Base-by-base conservation (phyloP, 2,888 invertebrate species). In the Philaethria dido region DNA sequence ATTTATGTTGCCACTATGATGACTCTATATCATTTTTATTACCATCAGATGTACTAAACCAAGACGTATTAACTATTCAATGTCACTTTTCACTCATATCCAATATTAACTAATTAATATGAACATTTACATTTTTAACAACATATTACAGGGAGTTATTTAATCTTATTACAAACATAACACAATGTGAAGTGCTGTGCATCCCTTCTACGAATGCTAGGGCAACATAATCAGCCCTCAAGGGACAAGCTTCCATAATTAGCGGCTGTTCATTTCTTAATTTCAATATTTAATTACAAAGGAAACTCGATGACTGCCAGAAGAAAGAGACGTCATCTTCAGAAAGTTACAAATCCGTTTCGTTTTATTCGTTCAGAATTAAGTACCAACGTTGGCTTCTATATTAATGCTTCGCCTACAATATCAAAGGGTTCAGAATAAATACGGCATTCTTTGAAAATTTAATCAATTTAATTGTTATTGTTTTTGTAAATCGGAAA, bases 211-310 rank as follows among this genome's bases (percentile, higher is more conserved):
- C 85, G 83, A 82, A 79, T 88, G 87, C 80, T 83, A 82, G 88
- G 87, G 86, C 84, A 84, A 85, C 85, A 82, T 86, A 89, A 91
- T 89, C 88, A 89, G 87, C 88, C 93, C 93, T 78, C 89, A 75
- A 90, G 93, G 92, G 93, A 93, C 93, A 91, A 88, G 87, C 92
- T 88, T 90, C 84, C 85, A 89, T 93, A 93, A 93, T 93, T 93
- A 93, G 92, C 89, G 92, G 89, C 92, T 93, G 93, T 92, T 93
- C 92, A 93, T 93, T 93, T 93, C 93, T 93, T 93, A 93, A 93
- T 93, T 93, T 93, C 92, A 93, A 93, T 93, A 93, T 93, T 93
- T 93, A 93, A 93, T 93, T 93, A 93, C 92, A 91, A 92, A 92
- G 92, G 92, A 92, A 92, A 92, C 91, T 90, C 92, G 88, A 92